A percentile compares a stretch with the other conserved stretches of the same genome.
These are phyloP conservation scores for Mus caroli DNA, from an alignment of 2,797 vertebrate species.

Conservation along the genomic window DNA sequence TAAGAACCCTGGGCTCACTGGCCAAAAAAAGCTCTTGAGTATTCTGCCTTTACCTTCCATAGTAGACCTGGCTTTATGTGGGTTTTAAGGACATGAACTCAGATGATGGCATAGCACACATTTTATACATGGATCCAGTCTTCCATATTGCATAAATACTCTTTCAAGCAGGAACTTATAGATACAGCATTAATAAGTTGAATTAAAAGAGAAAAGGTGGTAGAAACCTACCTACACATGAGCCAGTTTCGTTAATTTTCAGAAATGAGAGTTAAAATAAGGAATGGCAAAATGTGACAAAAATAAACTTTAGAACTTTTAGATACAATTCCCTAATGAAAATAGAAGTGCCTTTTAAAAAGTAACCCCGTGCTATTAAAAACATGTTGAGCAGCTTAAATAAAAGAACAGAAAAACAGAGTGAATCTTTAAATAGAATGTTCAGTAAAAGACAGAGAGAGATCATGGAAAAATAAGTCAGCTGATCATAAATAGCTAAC, in stretches of 20 bases:
- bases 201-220: neutral
- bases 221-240: neutral
- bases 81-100: neutral
- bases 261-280: constrained; percentile 3
- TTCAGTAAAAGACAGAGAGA: neutral
- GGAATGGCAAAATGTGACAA: neutral
- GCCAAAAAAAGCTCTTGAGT: neutral
- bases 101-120: neutral
- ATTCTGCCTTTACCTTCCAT: neutral
- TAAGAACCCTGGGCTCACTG: neutral
- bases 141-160: neutral
- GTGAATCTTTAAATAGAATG: neutral
- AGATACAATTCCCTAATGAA: neutral
- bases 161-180: neutral
- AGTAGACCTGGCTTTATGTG: neutral
- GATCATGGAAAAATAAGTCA: neutral
- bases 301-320: neutral
- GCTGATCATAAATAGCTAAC: neutral
- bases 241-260: neutral
- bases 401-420: neutral
- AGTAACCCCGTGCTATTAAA: neutral
- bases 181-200: neutral
- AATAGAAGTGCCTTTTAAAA: neutral
- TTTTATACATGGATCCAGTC: neutral
- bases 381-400: neutral